Conservation (phyloP, 2,888 invertebrate genomes). For the Trissoscelio sp. region DNA sequence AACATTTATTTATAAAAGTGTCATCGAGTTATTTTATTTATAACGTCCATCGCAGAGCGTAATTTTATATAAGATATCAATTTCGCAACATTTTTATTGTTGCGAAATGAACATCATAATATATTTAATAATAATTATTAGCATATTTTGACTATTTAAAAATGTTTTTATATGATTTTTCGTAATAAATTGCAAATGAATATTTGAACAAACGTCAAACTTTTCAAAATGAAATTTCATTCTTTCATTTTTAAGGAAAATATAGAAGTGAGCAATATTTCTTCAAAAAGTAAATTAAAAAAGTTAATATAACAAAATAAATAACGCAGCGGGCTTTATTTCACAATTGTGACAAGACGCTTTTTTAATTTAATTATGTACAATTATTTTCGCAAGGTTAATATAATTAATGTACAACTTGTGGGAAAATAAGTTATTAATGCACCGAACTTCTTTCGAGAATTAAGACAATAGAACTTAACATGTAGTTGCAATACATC, state of each 20-base stretch:
- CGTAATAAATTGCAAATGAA: no score
- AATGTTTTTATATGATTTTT: no score
- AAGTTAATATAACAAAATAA: background rate
- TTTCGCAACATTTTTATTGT: no score
- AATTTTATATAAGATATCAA: background rate
- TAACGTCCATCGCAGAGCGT: background rate
- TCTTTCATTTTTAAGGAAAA: no score
- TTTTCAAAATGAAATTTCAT: no score
- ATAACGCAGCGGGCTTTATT: constrained; percentile 1
- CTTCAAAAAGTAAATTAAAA: no score
- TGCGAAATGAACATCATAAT: no score
- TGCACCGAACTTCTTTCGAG: background rate
- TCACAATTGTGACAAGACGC: constrained; percentile 39
- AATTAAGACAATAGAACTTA: constrained; percentile 4
- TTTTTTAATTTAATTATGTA: constrained; percentile 41
- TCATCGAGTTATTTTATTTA: constrained; percentile 15
- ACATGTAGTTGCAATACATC: background rate
- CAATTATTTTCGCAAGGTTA: constrained; percentile 34
- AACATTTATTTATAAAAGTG: constrained; percentile 34
- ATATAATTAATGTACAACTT: constrained; percentile 28
- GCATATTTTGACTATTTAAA: no score
- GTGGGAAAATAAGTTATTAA: constrained; percentile 20
- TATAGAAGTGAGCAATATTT: no score
- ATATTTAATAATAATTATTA: no score
- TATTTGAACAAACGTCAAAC: no score